Evolutionary conservation across 2,888 invertebrate species (phyloP), one percentile per base, ranked within the genome.

Genomic region (Cryptophagus acutangulus): DNA sequence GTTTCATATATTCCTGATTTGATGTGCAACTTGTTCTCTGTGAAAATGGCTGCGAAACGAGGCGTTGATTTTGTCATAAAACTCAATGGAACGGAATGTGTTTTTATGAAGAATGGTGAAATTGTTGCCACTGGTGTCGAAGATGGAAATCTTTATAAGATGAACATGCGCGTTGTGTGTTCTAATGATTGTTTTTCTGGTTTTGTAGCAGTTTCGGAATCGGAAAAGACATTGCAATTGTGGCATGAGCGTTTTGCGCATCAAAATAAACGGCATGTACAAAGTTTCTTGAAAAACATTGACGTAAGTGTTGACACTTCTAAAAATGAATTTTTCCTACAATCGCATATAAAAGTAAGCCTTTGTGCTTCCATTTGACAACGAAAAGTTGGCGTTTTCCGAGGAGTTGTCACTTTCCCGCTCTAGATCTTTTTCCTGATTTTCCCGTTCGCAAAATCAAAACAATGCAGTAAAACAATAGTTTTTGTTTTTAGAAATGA

Each of bases 161-260:
- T 34, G 13, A 34, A 34, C 3, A 4, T 34, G n/a, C n/a, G 15
- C 8, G 34, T 34, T 9, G 10, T 12, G 17, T 31, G 13, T n/a
- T 16, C 31, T 6, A 16, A 31, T 12, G 14, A n/a, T 4, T 31
- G 14, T 13, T n/a, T n/a, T n/a, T n/a, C n/a, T n/a, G n/a, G n/a
- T n/a, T n/a, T n/a, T n/a, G n/a, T n/a, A n/a, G 10, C 15, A 31
- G 14, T 13, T 3, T 17, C 17, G n/a, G 15, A 16, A 34, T 16
- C 13, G n/a, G 35, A 18, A n/a, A 29, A 35, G 38, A 15, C 10
- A 12, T 37, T 43, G 10, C 46, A 51, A 26, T 17, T 49, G 6
- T 46, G 43, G 45, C 46, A 51, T 14, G 49, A 49, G 29, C 18
- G 43, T 16, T 30, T 53, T 24, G 43, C 40, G 17, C 48, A 52